Evolutionary conservation across 2,888 invertebrate species (phyloP).

Genomic region (Macrophya alboannulata): DNA sequence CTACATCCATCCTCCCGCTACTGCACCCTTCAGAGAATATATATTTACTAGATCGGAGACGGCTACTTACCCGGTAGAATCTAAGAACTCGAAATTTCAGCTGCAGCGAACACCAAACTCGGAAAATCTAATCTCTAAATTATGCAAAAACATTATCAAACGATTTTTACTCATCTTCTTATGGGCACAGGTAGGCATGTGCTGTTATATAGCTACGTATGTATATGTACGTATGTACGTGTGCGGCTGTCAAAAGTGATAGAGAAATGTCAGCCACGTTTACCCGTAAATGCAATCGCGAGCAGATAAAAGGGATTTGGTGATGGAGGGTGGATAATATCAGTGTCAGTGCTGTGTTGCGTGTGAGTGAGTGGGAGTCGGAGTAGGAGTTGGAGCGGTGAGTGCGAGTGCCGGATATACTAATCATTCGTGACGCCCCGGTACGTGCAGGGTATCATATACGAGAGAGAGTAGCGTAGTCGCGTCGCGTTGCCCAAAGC

Average conservation of each 20-base stretch:
- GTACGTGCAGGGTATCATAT: slow-evolving; percentile 54
- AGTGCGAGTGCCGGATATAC: slow-evolving; percentile 64
- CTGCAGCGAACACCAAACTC: slow-evolving; percentile 9
- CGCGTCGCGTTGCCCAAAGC: slow-evolving; percentile 19
- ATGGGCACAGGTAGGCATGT: neutral
- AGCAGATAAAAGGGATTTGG: slow-evolving; percentile 70
- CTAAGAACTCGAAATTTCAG: slow-evolving; percentile 53
- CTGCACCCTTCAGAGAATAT: slow-evolving; percentile 62
- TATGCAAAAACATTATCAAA: neutral
- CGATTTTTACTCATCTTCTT: neutral
- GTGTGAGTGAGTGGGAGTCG: slow-evolving; percentile 48
- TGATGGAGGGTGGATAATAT: slow-evolving; percentile 62
- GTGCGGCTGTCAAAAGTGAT: slow-evolving; percentile 33
- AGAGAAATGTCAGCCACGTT: slow-evolving; percentile 58
- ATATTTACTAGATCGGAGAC: slow-evolving; percentile 70
- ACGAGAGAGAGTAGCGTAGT: slow-evolving; percentile 28
- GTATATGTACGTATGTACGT: neutral
- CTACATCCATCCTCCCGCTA: slow-evolving; percentile 68
- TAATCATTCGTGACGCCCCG: slow-evolving; percentile 73
- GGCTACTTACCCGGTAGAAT: slow-evolving; percentile 61
- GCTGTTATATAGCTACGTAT: neutral
- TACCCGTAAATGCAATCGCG: slow-evolving; percentile 56
- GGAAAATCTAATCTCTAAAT: neutral
- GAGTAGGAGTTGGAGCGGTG: neutral
- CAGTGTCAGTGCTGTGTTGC: slow-evolving; percentile 54